Conservation (phyloP, 2,113 vertebrate species). For the Eira barbara region DNA sequence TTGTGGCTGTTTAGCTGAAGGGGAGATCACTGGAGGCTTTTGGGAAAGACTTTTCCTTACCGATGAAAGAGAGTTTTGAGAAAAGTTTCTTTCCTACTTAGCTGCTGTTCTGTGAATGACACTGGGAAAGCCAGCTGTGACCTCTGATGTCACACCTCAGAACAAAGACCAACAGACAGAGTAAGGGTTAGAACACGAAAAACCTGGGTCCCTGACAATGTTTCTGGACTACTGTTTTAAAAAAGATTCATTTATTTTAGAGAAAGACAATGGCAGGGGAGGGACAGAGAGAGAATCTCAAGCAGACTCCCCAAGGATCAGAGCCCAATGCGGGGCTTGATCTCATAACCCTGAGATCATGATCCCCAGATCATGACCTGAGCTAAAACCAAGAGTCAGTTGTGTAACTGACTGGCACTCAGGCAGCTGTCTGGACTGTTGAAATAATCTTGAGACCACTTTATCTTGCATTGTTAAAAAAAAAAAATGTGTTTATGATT, state of each 20-base stretch:
- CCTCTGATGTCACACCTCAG: neutral
- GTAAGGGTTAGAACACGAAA: neutral
- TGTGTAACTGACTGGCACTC: neutral
- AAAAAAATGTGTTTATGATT: neutral
- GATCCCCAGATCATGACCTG: neutral
- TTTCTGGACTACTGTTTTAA: neutral
- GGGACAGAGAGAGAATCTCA: neutral
- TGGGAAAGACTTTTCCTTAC: neutral
- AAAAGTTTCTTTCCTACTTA: neutral
- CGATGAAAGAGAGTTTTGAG: neutral
- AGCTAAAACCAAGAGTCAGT: neutral
- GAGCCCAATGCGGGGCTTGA: neutral
- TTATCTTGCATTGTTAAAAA: neutral
- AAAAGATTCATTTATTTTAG: neutral
- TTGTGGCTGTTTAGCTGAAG: neutral
- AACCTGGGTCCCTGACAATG: neutral
- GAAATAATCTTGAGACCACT: neutral
- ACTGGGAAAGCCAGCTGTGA: neutral
- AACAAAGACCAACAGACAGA: neutral
- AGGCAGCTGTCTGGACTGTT: neutral
- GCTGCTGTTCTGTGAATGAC: neutral
- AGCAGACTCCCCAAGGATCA: neutral
- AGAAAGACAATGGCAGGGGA: neutral
- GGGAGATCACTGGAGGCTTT: neutral
- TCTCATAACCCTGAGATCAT: neutral